Evolutionary conservation across 1,140 invertebrate genomes (phyloP).

Genomic region (Ladona fulva): DNA sequence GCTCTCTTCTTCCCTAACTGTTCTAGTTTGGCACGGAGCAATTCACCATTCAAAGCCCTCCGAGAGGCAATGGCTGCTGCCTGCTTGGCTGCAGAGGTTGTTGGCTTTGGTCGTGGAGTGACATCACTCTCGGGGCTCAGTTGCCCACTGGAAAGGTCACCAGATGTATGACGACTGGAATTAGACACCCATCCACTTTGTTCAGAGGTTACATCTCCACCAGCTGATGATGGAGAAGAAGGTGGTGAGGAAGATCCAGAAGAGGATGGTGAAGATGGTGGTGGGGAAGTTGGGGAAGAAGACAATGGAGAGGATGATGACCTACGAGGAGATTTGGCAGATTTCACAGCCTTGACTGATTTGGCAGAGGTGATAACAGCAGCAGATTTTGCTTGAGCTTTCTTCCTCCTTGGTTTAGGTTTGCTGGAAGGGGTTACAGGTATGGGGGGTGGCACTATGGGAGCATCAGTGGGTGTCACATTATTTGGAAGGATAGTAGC

Average conservation of each 20-base stretch:
- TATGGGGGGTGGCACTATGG: background rate
- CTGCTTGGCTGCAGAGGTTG: background rate
- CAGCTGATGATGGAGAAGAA: conserved; percentile 27
- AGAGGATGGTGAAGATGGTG: conserved; percentile 13
- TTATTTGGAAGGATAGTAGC: background rate
- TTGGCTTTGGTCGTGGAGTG: background rate
- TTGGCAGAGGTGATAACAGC: conserved; percentile 35
- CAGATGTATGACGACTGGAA: conserved; percentile 30
- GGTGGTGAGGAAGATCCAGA: conserved; percentile 15
- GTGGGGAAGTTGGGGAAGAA: background rate
- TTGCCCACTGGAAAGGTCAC: conserved; percentile 33
- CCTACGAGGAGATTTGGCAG: conserved; percentile 25
- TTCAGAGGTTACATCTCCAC: conserved; percentile 37
- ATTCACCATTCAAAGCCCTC: conserved; percentile 1
- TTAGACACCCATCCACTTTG: conserved; percentile 39
- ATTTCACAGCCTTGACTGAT: conserved; percentile 23
- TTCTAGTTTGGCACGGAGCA: background rate
- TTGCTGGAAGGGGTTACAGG: background rate
- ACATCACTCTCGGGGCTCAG: conserved; percentile 25
- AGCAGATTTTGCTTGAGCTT: conserved; percentile 29
- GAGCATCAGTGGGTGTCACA: background rate
- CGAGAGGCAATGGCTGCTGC: background rate
- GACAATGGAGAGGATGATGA: conserved; percentile 18
- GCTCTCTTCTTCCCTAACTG: background rate
- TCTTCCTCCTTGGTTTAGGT: background rate